Conservation (phyloP, 1,140 invertebrate species). For the Drosophila seguyi region DNA sequence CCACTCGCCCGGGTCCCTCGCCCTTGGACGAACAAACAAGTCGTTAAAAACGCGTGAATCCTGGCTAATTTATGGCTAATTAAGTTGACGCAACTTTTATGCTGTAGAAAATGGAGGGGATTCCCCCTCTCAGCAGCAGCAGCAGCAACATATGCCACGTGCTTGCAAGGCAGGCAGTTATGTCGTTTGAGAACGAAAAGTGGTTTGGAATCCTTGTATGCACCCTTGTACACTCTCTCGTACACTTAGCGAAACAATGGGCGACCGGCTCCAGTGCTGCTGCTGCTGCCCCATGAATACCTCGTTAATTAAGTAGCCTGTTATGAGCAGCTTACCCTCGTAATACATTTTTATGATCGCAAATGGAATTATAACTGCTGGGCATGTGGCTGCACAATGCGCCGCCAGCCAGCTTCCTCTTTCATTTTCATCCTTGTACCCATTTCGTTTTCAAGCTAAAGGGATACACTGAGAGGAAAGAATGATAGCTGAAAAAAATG, state of each 20-base stretch:
- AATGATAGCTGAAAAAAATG: rapidly evolving
- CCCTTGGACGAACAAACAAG: constrained; percentile 45
- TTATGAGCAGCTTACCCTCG: constrained; percentile 63
- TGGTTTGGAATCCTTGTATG: constrained; percentile 13
- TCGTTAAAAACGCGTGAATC: constrained; percentile 67
- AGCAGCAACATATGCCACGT: constrained; percentile 48
- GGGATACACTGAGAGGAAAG: neutral
- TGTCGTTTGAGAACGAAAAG: constrained; percentile 14
- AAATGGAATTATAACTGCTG: constrained; percentile 70
- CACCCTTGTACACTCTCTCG: constrained; percentile 7
- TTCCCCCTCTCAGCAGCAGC: too few relatives aligned
- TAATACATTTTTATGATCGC: constrained; percentile 73
- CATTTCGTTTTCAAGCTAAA: constrained; percentile 10
- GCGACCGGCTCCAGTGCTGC: constrained; percentile 3
- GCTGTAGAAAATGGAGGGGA: neutral
- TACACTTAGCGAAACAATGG: constrained; percentile 46
- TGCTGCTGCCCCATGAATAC: constrained; percentile 55
- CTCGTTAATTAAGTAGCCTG: constrained; percentile 69
- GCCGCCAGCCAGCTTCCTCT: constrained; percentile 6
- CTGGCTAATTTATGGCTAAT: constrained; percentile 71
- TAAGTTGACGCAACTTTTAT: constrained; percentile 60
- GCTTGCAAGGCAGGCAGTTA: constrained; percentile 41
- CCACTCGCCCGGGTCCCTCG: neutral
- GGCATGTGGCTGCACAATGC: constrained; percentile 24
- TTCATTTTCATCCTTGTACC: constrained; percentile 22